Evolutionary conservation across 2,888 invertebrate species (phyloP).

Genomic region (Dendrolimus houi): DNA sequence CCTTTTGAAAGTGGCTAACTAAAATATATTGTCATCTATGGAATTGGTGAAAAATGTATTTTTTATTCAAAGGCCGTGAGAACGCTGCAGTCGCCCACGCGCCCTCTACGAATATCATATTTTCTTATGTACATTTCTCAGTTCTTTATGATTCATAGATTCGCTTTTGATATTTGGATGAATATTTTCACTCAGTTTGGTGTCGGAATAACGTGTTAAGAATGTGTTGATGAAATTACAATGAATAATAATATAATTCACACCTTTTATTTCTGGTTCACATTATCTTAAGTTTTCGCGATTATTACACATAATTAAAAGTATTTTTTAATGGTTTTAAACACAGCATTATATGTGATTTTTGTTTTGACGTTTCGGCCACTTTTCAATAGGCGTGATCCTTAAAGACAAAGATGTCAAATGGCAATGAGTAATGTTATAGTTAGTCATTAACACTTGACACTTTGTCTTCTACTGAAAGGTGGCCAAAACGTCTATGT

Average conservation of each 20-base stretch:
- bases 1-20: not conserved
- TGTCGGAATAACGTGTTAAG: not conserved
- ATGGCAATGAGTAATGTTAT: too few species aligned
- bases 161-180: not conserved
- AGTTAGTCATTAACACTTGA: too few species aligned
- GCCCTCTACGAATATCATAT: not conserved
- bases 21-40: not conserved
- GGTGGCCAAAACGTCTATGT: too few species aligned
- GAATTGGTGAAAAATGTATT: not conserved
- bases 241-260: not conserved
- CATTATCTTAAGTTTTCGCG: too few species aligned
- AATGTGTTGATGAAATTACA: not conserved
- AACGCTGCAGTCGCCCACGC: slow-evolving; percentile 12
- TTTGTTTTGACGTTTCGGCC: too few species aligned
- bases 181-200: not conserved
- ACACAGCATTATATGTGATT: too few species aligned
- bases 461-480: too few species aligned
- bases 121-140: not conserved
- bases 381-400: too few species aligned
- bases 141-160: not conserved
- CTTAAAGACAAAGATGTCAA: too few species aligned
- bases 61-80: slow-evolving; percentile 32
- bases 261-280: not conserved
- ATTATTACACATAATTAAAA: too few species aligned
- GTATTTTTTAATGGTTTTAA: too few species aligned